Percentiles rank a stretch among this genome's conserved stretches.
Conservation (phyloP, 1,140 invertebrate species). For the Drosophila auraria region DNA sequence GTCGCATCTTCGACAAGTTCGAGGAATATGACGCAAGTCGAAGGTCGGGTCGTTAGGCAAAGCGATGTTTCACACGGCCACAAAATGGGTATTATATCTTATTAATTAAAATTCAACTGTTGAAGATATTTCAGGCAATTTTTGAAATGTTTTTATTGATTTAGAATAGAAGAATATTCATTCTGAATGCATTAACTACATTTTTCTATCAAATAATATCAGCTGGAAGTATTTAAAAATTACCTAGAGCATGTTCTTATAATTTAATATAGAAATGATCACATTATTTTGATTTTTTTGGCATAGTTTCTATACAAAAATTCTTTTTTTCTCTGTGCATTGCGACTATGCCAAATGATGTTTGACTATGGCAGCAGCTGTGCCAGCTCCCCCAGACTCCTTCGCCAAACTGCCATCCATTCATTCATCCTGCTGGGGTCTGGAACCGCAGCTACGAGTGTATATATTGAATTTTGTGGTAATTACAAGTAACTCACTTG, state of each 20-base stretch:
- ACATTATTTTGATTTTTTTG: neutral
- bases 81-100: neutral
- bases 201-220: too few relatives aligned
- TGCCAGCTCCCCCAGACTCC: neutral
- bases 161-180: too few relatives aligned
- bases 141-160: neutral
- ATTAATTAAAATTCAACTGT: neutral
- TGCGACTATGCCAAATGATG: conserved; percentile 73
- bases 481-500: conserved; percentile 81
- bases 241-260: too few relatives aligned
- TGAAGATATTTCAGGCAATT: too few relatives aligned
- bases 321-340: neutral
- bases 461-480: conserved; percentile 81
- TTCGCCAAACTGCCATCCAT: neutral
- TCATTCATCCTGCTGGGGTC: neutral
- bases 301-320: too few relatives aligned
- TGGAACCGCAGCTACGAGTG: conserved; percentile 46
- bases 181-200: too few relatives aligned
- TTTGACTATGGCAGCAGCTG: conserved; percentile 65
- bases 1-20: conserved; percentile 57
- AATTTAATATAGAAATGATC: neutral
- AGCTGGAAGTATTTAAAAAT: too few relatives aligned
- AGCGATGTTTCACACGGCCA: conserved; percentile 33
- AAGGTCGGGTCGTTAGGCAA: conserved; percentile 70
- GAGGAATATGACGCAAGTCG: conserved; percentile 51